These are phyloP conservation scores for Cremastobaeus sp. DNA, from an alignment of 2,888 invertebrate genomes.

Conservation along the genomic window DNA sequence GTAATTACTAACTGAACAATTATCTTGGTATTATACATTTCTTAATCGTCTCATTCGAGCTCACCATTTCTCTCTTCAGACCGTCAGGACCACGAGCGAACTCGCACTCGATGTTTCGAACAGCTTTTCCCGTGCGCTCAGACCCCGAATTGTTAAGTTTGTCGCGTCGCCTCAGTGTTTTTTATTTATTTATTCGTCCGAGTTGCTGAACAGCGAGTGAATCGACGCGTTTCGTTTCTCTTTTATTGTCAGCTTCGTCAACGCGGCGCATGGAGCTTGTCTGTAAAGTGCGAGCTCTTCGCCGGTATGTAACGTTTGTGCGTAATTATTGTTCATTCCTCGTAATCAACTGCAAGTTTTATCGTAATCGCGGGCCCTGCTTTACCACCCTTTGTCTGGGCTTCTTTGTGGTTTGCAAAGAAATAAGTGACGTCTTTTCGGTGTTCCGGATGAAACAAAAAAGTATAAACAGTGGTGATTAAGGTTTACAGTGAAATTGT, in stretches of 20 bases:
- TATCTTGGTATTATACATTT: slow-evolving; percentile 59
- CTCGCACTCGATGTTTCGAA: slow-evolving; percentile 6
- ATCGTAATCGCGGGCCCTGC: too few relatives aligned
- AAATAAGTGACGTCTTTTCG: background rate
- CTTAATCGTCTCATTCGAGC: slow-evolving; percentile 63
- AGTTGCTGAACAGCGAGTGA: background rate
- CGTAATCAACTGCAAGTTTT: slow-evolving; percentile 10
- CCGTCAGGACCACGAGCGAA: background rate
- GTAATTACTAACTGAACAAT: slow-evolving; percentile 68
- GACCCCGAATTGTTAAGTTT: too few relatives aligned
- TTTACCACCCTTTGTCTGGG: too few relatives aligned
- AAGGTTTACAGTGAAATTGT: too few relatives aligned
- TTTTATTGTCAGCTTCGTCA: slow-evolving; percentile 51
- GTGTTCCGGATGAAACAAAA: too few relatives aligned
- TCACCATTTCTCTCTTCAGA: slow-evolving; percentile 58
- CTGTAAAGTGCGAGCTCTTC: slow-evolving; percentile 1
- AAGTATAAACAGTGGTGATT: too few relatives aligned
- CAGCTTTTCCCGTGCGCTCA: too few relatives aligned
- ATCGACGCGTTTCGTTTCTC: slow-evolving; percentile 36
- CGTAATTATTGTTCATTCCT: slow-evolving; percentile 2
- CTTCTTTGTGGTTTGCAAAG: too few relatives aligned
- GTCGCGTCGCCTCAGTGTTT: too few relatives aligned
- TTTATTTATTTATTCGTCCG: slow-evolving; percentile 14
- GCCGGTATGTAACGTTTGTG: slow-evolving; percentile 6
- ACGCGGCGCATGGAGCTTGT: slow-evolving; percentile 33